Base-by-base conservation (phyloP, 2,888 invertebrate species). In the Heliothis peltigera region DNA sequence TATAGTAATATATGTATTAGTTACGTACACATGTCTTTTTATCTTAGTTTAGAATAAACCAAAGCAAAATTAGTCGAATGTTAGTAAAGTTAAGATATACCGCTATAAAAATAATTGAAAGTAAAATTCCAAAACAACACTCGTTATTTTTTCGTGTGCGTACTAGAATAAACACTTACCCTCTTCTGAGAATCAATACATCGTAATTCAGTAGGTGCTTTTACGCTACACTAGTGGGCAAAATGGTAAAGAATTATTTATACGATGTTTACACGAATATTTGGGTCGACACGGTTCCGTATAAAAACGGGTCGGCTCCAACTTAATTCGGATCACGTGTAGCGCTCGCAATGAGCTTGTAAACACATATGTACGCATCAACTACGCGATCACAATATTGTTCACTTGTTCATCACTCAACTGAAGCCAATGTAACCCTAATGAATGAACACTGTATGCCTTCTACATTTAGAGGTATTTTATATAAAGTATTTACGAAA, bases 311-410 rank as follows among this genome's bases (percentile, higher is more conserved):
- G 75, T 74, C 74, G 72, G 74, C 77, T 73, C 71, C 76, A 80
- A 84, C 81, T 87, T 88, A 87, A 91, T 91, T 89, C 91, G 71
- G 77, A 85, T 87, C 91, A 91, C 91, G 85, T 85, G 74, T 77
- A 65, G 64, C 77, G 78, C 76, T 74, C 83, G 83, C 87, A 85
- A 88, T 85, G 87, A 87, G 84, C 84, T 79, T 83, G 87, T 85
- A 86, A 89, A 88, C 89, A 88, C 83, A 84, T 81, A 72, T 77
- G 75, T 79, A 78, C 66, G 74, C 79, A 63, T 76, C 67, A 70
- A 73, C 77, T 76, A 80, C 75, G 67, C 78, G 73, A 71, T 78
- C 75, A 81, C 82, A 83, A 80, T 85, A 81, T 70, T 75, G 70
- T 71, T 56, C 43, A 54, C 73, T 47, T 18, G 49, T 35, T 60